Evolutionary conservation across 30 jellyfish, hydroid and myxozoan genomes (phyloP), one percentile per base, ranked within the genome.

Genomic region (Sanderia malayensis): DNA sequence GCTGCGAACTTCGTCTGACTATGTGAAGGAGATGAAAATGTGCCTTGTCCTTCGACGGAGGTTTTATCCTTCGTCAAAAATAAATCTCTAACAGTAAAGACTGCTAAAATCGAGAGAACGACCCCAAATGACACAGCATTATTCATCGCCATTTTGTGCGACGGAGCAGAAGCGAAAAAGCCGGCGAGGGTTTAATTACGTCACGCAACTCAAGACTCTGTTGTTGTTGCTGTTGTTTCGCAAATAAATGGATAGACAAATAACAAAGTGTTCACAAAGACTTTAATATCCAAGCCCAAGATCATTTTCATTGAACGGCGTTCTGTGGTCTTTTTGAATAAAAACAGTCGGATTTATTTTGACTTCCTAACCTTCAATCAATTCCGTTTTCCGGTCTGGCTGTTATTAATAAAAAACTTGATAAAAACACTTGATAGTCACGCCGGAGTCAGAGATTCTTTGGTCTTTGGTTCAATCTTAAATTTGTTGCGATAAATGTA

Each of bases 21-120:
- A 49, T 67, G n/a, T 22, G 34, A 33, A 21, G 74, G 22, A 29
- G 89, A 67, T 4, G 88, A 65, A 29, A 58, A 60, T 4, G 85
- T 26, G 53, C 61, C 67, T 72, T 85, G 84, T 9, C 83, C 93
- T 57, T 80, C 70, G 13, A 61, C 84, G 29, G 70, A 71, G 13
- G 81, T 59, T 24, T 52, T 55, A 13, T 57, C 75, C 46, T 49
- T 23, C n/a, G 83, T 58, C 61, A 84, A 70, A 46, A 80, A 64
- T 73, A 88, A 46, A 66, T 88, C 97, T 60, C 66, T 74, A 30
- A 71, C 55, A 28, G 97, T 88, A 15, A 88, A 80, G 18, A 78
- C 84, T n/a, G 88, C 61, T 23, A 81, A 61, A 49, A 82, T 61
- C 8, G 91, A 87, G 8, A 82, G 55, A 28, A 77, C 95, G 77